Base-by-base conservation (phyloP, 1,140 invertebrate genomes). In the Cyclina sinensis region DNA sequence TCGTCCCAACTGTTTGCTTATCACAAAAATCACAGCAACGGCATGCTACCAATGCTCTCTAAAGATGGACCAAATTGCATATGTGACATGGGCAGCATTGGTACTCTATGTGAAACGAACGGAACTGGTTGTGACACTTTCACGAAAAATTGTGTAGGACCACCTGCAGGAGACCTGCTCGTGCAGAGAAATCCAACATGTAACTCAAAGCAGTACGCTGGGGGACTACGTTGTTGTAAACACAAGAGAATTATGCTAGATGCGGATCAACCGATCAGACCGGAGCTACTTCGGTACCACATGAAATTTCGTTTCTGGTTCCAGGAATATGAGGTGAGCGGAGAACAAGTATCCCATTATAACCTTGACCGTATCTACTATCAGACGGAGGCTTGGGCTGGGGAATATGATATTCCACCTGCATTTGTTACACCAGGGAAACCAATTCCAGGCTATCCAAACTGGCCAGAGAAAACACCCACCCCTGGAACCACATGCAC, bases 221-320 rank as follows among this genome's bases (percentile, higher is more conserved):
- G 89, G 18, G 89, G 89, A 0, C n/a, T 90, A 32, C 54, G 73
- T 39, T 90, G 89, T 30, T 90, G 89, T 54, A 65, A 57, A 54
- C 89, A 90, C 59, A 83, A 84, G 43, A 27, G 85, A 16, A 87
- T 90, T 4, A 87, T 90, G 89, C 57, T 90, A 11, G 89, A 90
- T 70, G 85, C 85, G 18, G 85, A 90, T 84, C 89, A 90, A 37
- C 62, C 62, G 21, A 86, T 90, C 5, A 18, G 89, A 54, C 89
- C 89, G 7, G 89, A 90, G 73, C 80, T 90, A 0, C 46, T 90
- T 9, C 62, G 89, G 21, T 90, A 90, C 35, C 89, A 90, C 48
- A 90, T 90, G 89, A 90, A 90, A 59, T 90, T 90, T 68, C 89
- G 89, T 7, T 90, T 90, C 57, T 90, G 89, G 89, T 90, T 87